Conservation (phyloP, 1,140 invertebrate species). For the Oedothorax gibbosus region DNA sequence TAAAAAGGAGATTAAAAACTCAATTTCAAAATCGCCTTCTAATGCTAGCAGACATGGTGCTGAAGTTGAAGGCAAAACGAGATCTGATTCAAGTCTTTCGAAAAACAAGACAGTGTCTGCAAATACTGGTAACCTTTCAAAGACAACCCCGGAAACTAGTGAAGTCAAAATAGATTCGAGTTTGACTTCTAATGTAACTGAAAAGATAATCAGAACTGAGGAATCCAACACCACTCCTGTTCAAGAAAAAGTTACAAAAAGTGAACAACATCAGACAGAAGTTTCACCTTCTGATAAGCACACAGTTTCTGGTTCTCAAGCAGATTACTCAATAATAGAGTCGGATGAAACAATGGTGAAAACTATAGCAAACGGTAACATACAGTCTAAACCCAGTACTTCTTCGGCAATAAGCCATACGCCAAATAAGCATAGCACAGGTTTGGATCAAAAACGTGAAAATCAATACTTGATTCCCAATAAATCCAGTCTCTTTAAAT, state of each 20-base stretch:
- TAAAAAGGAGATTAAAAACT: neutral
- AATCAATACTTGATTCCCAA: too few relatives aligned
- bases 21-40: neutral
- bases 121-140: neutral
- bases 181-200: too few relatives aligned
- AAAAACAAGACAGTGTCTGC: conserved; percentile 19
- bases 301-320: too few relatives aligned
- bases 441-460: too few relatives aligned
- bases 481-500: too few relatives aligned
- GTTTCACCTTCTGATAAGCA: too few relatives aligned
- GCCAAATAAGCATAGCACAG: too few relatives aligned
- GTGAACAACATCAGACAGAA: neutral
- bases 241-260: neutral
- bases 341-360: neutral
- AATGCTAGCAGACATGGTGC: neutral
- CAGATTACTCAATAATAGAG: too few relatives aligned
- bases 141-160: too few relatives aligned
- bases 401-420: neutral
- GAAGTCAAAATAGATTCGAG: too few relatives aligned
- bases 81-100: conserved; percentile 29
- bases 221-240: neutral
- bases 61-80: neutral
- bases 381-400: neutral
- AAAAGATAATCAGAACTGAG: neutral
- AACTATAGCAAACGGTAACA: neutral